A percentile compares a stretch with the other conserved stretches of the same genome.
Conservation (phyloP, 2,888 invertebrate genomes). For the Anoplius nigerrimus region DNA sequence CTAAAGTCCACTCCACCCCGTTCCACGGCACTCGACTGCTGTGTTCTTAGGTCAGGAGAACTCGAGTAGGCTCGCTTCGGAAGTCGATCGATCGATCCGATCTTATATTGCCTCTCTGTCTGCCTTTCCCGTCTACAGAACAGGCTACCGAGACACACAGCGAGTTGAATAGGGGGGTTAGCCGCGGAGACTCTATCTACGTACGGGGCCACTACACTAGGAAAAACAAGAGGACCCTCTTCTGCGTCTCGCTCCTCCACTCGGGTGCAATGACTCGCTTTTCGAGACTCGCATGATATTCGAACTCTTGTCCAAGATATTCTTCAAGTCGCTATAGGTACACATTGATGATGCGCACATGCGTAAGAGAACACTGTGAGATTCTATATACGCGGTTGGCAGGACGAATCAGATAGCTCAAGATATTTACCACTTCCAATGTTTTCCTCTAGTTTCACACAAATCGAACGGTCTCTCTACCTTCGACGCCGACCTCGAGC, state of each 20-base stretch:
- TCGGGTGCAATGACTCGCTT: slow-evolving; percentile 3
- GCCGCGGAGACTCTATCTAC: slow-evolving; percentile 1
- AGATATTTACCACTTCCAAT: no score
- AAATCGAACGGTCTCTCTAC: no score
- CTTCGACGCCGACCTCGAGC: no score
- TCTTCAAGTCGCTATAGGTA: no score
- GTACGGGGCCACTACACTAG: slow-evolving; percentile 38
- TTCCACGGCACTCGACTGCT: slow-evolving; percentile 59
- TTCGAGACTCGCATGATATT: background rate
- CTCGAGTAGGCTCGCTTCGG: slow-evolving; percentile 66
- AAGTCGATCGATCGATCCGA: slow-evolving; percentile 67
- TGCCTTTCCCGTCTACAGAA: slow-evolving; percentile 10
- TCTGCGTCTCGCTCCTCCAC: slow-evolving; percentile 28
- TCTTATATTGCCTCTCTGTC: slow-evolving; percentile 36
- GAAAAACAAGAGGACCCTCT: slow-evolving; percentile 43
- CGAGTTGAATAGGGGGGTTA: background rate
- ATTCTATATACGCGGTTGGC: no score
- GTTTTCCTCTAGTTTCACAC: no score
- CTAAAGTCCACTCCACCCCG: slow-evolving; percentile 58
- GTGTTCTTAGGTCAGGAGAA: slow-evolving; percentile 70
- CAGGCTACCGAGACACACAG: background rate
- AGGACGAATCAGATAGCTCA: no score
- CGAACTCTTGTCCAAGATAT: no score
- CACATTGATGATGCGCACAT: no score
- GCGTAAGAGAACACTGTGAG: no score